These are phyloP conservation scores for Drosophila saltans DNA, from an alignment of 1,140 invertebrate genomes.

Conservation along the genomic window DNA sequence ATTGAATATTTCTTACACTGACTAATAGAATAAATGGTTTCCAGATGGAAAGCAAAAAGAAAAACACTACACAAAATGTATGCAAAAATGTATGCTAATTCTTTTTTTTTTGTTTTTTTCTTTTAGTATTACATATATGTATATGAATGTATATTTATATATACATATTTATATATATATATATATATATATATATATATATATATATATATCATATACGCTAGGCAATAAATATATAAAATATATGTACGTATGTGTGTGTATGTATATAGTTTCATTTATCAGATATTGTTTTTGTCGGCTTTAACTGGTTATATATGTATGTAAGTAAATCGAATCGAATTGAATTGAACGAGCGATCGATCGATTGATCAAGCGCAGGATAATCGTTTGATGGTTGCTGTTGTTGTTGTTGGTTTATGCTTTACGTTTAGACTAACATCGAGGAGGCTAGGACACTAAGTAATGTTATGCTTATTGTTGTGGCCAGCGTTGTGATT, in stretches of 20 bases:
- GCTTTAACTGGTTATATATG: constrained; percentile 36
- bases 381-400: background rate
- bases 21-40: constrained; percentile 49
- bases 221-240: constrained; percentile 40
- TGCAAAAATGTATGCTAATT: constrained; percentile 60
- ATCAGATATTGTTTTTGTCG: constrained; percentile 48
- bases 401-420: constrained; percentile 26
- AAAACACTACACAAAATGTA: constrained; percentile 79
- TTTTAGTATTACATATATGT: constrained; percentile 8
- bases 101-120: constrained; percentile 7
- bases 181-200: constrained; percentile 65
- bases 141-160: constrained; percentile 9
- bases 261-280: constrained; percentile 38
- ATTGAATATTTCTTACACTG: constrained; percentile 40
- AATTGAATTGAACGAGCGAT: background rate
- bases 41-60: constrained; percentile 54
- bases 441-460: constrained; percentile 77
- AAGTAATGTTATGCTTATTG: constrained; percentile 82
- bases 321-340: constrained; percentile 22
- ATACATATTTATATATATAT: constrained; percentile 52
- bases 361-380: background rate
- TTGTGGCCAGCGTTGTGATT: constrained; percentile 72
- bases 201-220: constrained; percentile 21
- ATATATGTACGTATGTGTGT: constrained; percentile 42
- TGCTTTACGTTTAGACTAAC: constrained; percentile 71